phyloP scores from a whole-genome alignment of 2,888 invertebrate species.

The Drosophila yooni region DNA sequence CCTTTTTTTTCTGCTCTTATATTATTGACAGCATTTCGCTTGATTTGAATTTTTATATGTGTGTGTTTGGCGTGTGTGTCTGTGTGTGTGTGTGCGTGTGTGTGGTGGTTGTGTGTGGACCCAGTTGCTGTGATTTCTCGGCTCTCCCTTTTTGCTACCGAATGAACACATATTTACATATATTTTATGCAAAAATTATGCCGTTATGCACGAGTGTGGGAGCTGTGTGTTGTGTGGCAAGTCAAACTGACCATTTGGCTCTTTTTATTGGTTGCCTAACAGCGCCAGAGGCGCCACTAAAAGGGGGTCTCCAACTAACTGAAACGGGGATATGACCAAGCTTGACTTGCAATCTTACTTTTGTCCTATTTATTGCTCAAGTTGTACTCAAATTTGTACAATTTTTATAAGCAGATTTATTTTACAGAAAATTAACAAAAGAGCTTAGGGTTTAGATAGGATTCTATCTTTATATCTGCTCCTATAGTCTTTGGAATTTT shows the following conservation, averaged over 20 bases:
- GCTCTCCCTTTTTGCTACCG: constrained; percentile 47
- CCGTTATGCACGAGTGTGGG: constrained; percentile 81
- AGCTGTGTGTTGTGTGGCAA: constrained; percentile 55
- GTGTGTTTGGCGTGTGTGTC: constrained; percentile 21
- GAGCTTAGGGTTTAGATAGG: too few species aligned
- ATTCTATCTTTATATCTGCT: too few species aligned
- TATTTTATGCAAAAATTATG: constrained; percentile 84
- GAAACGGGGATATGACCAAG: too few species aligned
- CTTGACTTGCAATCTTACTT: too few species aligned
- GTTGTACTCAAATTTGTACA: too few species aligned
- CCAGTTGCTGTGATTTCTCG: constrained; percentile 74
- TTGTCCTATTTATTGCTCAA: too few species aligned
- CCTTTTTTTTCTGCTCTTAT: constrained; percentile 41
- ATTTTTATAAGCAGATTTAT: too few species aligned
- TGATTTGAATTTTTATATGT: constrained; percentile 78
- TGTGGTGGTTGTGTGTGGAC: constrained; percentile 40
- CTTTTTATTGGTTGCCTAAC: constrained; percentile 75
- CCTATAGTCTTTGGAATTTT: too few species aligned
- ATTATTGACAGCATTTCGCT: constrained; percentile 79
- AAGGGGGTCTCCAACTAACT: not conserved
- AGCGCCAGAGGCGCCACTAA: constrained; percentile 50
- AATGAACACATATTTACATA: constrained; percentile 82
- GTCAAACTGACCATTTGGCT: constrained; percentile 79
- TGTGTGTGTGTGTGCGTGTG: constrained; percentile 16
- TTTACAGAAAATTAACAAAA: too few species aligned